Percentiles rank a stretch among this genome's conserved stretches.
Evolutionary conservation across 2,797 vertebrate genomes (phyloP).

Genomic region (Xenops minutus): DNA sequence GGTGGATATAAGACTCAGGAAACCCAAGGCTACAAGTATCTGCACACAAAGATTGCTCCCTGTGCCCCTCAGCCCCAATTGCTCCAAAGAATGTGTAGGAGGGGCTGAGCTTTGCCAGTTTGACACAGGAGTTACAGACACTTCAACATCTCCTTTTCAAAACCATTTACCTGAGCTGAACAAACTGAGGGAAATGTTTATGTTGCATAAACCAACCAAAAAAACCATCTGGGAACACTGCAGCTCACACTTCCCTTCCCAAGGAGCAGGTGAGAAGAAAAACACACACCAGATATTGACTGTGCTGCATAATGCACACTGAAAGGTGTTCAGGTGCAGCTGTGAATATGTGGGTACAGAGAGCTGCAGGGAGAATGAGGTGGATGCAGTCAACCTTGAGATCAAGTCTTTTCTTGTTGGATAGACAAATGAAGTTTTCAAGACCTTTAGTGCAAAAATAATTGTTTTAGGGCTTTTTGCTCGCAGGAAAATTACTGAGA

Average conservation of each 20-base stretch:
- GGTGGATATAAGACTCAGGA: background rate
- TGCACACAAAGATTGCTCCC: background rate
- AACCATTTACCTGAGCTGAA: background rate
- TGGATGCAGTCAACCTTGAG: background rate
- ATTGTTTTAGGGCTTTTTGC: background rate
- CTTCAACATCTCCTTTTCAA: background rate
- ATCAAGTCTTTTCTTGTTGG: background rate
- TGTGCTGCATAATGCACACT: background rate
- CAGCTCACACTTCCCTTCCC: background rate
- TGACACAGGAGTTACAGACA: background rate
- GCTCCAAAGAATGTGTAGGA: background rate
- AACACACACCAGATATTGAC: background rate
- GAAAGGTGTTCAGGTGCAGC: background rate
- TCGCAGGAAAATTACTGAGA: slow-evolving; percentile 10
- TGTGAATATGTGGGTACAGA: background rate
- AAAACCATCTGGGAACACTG: background rate
- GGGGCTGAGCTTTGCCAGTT: background rate
- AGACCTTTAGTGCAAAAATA: slow-evolving; percentile 9
- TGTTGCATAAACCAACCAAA: background rate
- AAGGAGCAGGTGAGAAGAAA: background rate
- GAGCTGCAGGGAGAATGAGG: background rate
- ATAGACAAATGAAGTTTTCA: background rate
- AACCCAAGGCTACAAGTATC: background rate
- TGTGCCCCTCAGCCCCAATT: background rate
- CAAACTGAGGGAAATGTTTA: background rate